These are phyloP conservation scores for Oscheius sp. DNA, from an alignment of 2,888 invertebrate species.

Conservation along the genomic window DNA sequence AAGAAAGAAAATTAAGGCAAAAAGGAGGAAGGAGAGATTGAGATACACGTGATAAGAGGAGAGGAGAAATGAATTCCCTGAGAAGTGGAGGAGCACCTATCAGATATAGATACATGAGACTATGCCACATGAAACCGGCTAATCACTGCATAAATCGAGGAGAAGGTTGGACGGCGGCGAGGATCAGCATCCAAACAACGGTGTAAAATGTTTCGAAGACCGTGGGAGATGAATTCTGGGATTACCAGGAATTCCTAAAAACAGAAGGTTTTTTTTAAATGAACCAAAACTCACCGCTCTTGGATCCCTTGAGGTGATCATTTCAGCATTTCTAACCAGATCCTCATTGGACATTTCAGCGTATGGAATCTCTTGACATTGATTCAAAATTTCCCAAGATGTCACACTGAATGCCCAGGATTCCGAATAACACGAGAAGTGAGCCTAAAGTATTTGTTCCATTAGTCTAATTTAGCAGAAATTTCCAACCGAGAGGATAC, in stretches of 20 bases:
- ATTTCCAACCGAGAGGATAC: slow-evolving; percentile 55
- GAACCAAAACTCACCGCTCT: slow-evolving; percentile 38
- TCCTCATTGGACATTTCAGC: slow-evolving; percentile 81
- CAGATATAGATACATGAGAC: neutral
- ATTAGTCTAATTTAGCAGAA: neutral
- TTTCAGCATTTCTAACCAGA: slow-evolving; percentile 81
- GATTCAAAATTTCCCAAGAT: slow-evolving; percentile 85
- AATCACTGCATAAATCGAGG: slow-evolving; percentile 31
- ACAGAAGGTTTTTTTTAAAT: neutral
- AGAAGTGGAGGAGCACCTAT: neutral
- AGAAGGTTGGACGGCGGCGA: slow-evolving; percentile 38
- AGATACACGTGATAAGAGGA: slow-evolving; percentile 8
- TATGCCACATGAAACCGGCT: slow-evolving; percentile 22
- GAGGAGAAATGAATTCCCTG: neutral
- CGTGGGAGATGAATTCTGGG: slow-evolving; percentile 24
- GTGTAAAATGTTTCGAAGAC: slow-evolving; percentile 26
- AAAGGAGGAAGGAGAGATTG: slow-evolving; percentile 8
- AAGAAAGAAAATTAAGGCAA: slow-evolving; percentile 1
- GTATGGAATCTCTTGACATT: slow-evolving; percentile 82
- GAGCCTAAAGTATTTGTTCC: slow-evolving; percentile 76
- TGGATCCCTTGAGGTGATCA: slow-evolving; percentile 39
- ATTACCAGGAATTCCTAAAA: slow-evolving; percentile 23
- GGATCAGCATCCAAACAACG: slow-evolving; percentile 43
- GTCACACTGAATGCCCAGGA: slow-evolving; percentile 91
- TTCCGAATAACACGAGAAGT: slow-evolving; percentile 86